Percentiles rank a stretch among this genome's conserved stretches.
phyloP scores from a whole-genome alignment of 2,113 vertebrate species.

The Serinus canaria region DNA sequence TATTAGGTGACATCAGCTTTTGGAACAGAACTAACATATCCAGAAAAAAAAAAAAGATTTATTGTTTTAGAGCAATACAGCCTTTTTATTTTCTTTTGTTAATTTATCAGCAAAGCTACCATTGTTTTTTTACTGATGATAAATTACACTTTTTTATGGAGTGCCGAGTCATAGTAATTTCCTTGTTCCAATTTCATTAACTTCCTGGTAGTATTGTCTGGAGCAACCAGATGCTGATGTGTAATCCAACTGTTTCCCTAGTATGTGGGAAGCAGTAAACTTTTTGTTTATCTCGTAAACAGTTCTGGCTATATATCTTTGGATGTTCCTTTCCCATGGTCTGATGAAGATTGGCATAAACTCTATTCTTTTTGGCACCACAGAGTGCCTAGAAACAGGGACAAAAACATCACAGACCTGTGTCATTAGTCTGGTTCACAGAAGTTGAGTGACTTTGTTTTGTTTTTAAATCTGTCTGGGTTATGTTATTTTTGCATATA shows the following conservation, averaged over 20 bases:
- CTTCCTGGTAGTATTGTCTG: conserved; percentile 78
- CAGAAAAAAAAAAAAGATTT: neutral
- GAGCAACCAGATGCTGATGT: conserved; percentile 69
- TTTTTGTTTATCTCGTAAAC: conserved; percentile 63
- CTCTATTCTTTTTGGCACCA: neutral
- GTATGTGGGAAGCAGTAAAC: conserved; percentile 72
- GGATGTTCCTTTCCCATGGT: conserved; percentile 63
- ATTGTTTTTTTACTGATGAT: conserved; percentile 70
- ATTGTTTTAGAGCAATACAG: conserved; percentile 10
- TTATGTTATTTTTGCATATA: neutral
- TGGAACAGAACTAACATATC: conserved; percentile 36
- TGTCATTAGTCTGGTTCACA: conserved; percentile 14
- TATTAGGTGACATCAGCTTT: conserved; percentile 44
- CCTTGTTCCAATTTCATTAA: conserved; percentile 73
- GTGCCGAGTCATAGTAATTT: conserved; percentile 73
- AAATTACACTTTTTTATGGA: conserved; percentile 73
- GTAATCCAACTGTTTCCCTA: conserved; percentile 75
- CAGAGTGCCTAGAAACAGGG: neutral
- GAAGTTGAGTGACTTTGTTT: neutral
- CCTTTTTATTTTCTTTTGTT: conserved; percentile 57
- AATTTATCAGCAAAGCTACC: conserved; percentile 64
- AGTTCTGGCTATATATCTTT: conserved; percentile 49
- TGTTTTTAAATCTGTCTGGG: conserved; percentile 10
- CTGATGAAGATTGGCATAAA: neutral
- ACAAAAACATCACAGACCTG: neutral